Conservation (phyloP, 2,113 vertebrate species). For the Barnardius zonarius region DNA sequence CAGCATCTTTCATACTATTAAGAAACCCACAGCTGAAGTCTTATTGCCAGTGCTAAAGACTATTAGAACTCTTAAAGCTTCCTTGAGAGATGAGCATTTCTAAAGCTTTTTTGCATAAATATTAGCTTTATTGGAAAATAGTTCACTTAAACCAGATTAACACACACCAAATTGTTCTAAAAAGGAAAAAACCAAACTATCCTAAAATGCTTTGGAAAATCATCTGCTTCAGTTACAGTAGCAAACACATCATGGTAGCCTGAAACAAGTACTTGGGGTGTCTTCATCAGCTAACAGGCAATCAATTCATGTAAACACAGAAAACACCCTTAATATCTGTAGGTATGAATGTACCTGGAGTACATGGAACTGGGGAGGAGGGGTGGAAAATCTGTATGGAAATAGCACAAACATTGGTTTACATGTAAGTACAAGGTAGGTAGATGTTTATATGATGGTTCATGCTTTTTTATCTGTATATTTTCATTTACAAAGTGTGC, state of each 20-base stretch:
- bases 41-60: neutral
- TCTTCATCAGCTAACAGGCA: conserved; percentile 21
- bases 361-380: neutral
- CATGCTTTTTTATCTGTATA: conserved; percentile 34
- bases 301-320: conserved; percentile 47
- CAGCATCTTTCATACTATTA: neutral
- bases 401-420: conserved; percentile 64
- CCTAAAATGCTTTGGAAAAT: conserved; percentile 60
- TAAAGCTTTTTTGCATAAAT: conserved; percentile 62
- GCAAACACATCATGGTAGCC: conserved; percentile 53
- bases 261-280: conserved; percentile 37
- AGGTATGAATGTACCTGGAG: conserved; percentile 4
- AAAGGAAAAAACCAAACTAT: neutral
- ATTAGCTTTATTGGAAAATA: conserved; percentile 69
- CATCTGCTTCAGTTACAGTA: conserved; percentile 60
- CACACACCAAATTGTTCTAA: conserved; percentile 58
- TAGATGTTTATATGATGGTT: conserved; percentile 19
- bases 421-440: conserved; percentile 35
- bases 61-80: neutral
- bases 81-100: conserved; percentile 55
- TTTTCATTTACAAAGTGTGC: conserved; percentile 45
- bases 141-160: conserved; percentile 63
- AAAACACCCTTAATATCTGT: conserved; percentile 18
- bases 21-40: neutral
- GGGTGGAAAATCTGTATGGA: conserved; percentile 16